phyloP scores from a whole-genome alignment of 64 coral and sea anemone species.

The Platygyra sinensis region DNA sequence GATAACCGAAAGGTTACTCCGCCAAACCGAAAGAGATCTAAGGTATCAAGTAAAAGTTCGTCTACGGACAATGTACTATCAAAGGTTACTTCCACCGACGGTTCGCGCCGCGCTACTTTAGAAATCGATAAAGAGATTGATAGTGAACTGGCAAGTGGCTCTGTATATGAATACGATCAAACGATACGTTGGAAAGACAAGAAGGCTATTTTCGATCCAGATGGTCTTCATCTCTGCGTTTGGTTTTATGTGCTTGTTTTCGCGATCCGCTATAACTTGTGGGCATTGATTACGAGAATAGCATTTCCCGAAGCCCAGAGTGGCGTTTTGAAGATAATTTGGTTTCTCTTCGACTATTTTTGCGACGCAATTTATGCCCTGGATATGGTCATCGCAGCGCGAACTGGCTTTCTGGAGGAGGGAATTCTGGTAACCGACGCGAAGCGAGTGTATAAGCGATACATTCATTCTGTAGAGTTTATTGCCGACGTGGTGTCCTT shows the following conservation, averaged over 20 bases:
- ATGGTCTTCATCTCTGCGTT: slow-evolving; percentile 77
- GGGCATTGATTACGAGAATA: slow-evolving; percentile 84
- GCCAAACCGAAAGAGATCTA: slow-evolving; percentile 4
- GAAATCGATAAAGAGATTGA: slow-evolving; percentile 74
- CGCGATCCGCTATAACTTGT: slow-evolving; percentile 93
- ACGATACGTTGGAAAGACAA: slow-evolving; percentile 36
- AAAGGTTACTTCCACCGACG: not conserved
- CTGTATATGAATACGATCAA: slow-evolving; percentile 38
- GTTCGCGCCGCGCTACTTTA: not conserved
- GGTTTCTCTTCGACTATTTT: slow-evolving; percentile 88
- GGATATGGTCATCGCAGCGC: slow-evolving; percentile 68
- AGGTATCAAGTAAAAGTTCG: slow-evolving; percentile 35
- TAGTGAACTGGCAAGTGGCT: slow-evolving; percentile 47
- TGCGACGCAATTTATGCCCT: slow-evolving; percentile 83
- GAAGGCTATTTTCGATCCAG: slow-evolving; percentile 74
- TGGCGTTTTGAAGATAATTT: slow-evolving; percentile 50
- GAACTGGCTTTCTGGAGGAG: slow-evolving; percentile 88
- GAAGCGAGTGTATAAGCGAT: slow-evolving; percentile 56
- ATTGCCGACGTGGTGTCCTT: slow-evolving; percentile 75
- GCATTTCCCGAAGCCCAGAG: slow-evolving; percentile 86
- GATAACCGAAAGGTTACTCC: slow-evolving; percentile 70
- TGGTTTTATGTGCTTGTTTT: slow-evolving; percentile 94
- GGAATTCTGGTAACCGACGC: slow-evolving; percentile 82
- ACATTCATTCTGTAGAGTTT: slow-evolving; percentile 64
- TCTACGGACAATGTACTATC: not conserved